A percentile compares a stretch with the other conserved stretches of the same genome.
phyloP scores from a whole-genome alignment of 2,888 invertebrate species.

The Tinea semifulvella region DNA sequence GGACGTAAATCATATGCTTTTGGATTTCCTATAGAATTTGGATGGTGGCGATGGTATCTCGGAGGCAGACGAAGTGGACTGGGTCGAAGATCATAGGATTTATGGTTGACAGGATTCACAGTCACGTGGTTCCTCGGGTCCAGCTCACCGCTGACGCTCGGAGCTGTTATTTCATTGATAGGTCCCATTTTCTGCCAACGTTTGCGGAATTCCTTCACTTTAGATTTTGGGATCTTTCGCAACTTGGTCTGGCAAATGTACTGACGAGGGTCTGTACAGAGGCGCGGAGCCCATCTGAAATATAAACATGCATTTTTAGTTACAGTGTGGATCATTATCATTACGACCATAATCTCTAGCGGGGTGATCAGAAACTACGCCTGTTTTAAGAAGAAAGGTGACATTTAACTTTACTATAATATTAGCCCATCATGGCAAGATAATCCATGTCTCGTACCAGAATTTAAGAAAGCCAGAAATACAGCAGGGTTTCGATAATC shows the following conservation, averaged over 20 bases:
- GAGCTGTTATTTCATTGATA: slow-evolving; percentile 65
- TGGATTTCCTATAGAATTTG: slow-evolving; percentile 23
- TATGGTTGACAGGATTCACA: slow-evolving; percentile 39
- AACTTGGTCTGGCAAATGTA: slow-evolving; percentile 77
- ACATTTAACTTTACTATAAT: too few species aligned
- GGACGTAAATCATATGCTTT: slow-evolving; percentile 30
- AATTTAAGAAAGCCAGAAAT: too few species aligned
- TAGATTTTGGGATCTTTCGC: slow-evolving; percentile 53
- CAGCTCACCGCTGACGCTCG: slow-evolving; percentile 40
- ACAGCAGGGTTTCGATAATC: too few species aligned
- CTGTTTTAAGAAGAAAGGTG: too few species aligned
- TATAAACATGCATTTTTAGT: slow-evolving; percentile 17
- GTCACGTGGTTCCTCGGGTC: slow-evolving; percentile 46
- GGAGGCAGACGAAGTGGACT: slow-evolving; percentile 27
- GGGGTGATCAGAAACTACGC: too few species aligned
- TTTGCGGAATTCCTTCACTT: slow-evolving; percentile 48
- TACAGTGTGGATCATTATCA: too few species aligned
- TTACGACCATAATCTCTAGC: too few species aligned
- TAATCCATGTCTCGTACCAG: too few species aligned
- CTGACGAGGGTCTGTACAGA: slow-evolving; percentile 70
- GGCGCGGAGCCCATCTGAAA: slow-evolving; percentile 72
- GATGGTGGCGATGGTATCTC: slow-evolving; percentile 22
- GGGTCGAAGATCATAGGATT: slow-evolving; percentile 44
- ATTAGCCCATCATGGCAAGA: too few species aligned
- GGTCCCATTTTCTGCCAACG: slow-evolving; percentile 60